phyloP scores from a whole-genome alignment of 2,797 vertebrate species.

The Takifugu rubripes region DNA sequence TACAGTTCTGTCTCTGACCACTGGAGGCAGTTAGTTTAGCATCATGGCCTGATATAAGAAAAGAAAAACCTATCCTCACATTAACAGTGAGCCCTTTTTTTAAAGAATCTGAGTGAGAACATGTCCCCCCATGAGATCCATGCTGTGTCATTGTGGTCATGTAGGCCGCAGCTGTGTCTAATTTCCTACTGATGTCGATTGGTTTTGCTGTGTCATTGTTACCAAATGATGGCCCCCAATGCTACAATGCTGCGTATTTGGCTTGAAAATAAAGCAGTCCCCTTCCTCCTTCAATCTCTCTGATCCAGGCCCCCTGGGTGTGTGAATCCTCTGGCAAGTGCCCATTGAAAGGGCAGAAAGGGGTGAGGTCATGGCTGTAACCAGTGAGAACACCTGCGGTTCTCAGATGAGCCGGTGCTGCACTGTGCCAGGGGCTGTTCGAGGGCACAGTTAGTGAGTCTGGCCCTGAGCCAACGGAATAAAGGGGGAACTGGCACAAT shows the following conservation, averaged over 20 bases:
- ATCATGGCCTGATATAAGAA: too few relatives aligned
- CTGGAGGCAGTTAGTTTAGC: too few relatives aligned
- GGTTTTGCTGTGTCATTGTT: constrained; percentile 74
- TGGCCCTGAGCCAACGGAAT: constrained; percentile 42
- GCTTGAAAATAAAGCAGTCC: constrained; percentile 45
- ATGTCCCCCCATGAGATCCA: constrained; percentile 47
- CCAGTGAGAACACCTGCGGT: constrained; percentile 61
- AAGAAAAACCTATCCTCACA: too few relatives aligned
- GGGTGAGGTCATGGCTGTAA: constrained; percentile 52
- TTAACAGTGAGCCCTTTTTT: too few relatives aligned
- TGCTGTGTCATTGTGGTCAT: constrained; percentile 68
- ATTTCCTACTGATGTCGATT: constrained; percentile 52
- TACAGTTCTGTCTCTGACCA: too few relatives aligned
- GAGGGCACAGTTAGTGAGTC: constrained; percentile 47
- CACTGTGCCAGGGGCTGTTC: constrained; percentile 56
- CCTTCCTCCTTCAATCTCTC: constrained; percentile 53
- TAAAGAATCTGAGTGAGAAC: constrained; percentile 24
- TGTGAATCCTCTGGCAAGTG: constrained; percentile 59
- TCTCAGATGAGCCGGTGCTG: constrained; percentile 43
- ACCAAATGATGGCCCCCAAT: constrained; percentile 58
- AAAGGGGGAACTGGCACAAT: constrained; percentile 51
- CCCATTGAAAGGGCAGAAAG: constrained; percentile 45
- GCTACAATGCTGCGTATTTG: constrained; percentile 49
- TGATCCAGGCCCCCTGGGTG: constrained; percentile 59
- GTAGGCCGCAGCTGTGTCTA: constrained; percentile 59